Conservation (phyloP, 2,113 vertebrate genomes). For the Promerops cafer region DNA sequence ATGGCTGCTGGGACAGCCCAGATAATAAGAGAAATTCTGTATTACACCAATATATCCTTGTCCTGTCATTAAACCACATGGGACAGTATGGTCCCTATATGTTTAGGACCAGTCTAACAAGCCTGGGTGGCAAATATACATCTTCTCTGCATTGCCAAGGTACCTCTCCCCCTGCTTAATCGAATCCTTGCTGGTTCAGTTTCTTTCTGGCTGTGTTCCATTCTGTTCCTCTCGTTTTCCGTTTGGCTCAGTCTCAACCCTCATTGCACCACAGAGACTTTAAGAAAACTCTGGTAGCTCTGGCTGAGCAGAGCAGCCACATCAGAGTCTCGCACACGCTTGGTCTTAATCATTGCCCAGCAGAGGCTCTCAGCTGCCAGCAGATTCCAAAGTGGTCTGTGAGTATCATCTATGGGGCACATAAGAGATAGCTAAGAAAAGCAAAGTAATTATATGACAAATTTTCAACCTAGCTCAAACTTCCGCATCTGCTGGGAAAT, state of each 20-base stretch:
- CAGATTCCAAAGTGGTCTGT: not conserved
- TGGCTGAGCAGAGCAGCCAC: not conserved
- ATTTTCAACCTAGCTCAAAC: not conserved
- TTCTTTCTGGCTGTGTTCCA: not conserved
- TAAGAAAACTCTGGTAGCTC: not conserved
- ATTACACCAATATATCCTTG: not conserved
- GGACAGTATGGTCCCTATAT: accelerated
- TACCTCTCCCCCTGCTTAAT: not conserved
- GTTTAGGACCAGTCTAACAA: not conserved
- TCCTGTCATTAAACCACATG: not conserved
- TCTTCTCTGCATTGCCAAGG: not conserved
- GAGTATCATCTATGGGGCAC: accelerated
- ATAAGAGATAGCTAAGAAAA: not conserved
- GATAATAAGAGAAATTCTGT: not conserved
- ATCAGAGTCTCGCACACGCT: not conserved
- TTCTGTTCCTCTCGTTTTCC: not conserved
- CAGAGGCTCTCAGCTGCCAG: accelerated
- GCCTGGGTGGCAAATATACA: not conserved
- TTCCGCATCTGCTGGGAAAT: not conserved
- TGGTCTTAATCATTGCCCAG: not conserved
- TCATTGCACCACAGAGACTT: not conserved
- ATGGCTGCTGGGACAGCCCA: not conserved
- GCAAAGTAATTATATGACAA: not conserved
- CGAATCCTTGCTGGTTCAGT: not conserved
- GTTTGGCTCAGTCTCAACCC: not conserved